These are phyloP conservation scores for Tenthredo notha DNA, from an alignment of 2,888 invertebrate species.

Conservation along the genomic window DNA sequence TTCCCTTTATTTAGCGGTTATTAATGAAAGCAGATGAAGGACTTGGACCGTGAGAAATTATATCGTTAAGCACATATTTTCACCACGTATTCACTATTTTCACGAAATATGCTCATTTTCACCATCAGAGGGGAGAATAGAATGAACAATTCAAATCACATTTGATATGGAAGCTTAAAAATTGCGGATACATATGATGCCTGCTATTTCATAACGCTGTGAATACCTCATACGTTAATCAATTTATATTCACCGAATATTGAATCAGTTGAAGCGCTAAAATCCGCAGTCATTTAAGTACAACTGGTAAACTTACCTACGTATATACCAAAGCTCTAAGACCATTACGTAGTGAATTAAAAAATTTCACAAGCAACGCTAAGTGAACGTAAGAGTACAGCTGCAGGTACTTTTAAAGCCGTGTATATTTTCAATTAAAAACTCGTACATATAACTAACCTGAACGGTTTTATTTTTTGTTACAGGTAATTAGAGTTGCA, in stretches of 20 bases:
- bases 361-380: neutral
- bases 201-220: neutral
- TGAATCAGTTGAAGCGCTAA: neutral
- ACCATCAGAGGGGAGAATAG: neutral
- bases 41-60: conserved; percentile 41
- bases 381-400: neutral
- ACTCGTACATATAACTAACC: conserved; percentile 39
- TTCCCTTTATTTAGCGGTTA: conserved; percentile 27
- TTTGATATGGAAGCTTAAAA: neutral
- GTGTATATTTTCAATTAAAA: conserved; percentile 39
- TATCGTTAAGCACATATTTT: conserved; percentile 26
- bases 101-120: neutral
- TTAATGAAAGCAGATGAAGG: conserved; percentile 36
- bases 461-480: conserved; percentile 59
- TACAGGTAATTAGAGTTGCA: conserved; percentile 62
- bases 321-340: neutral
- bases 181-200: neutral
- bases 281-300: neutral
- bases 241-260: neutral
- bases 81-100: conserved; percentile 14
- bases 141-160: neutral
- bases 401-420: neutral
- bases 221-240: neutral
- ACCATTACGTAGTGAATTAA: neutral
- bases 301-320: neutral